phyloP scores from a whole-genome alignment of 1,140 invertebrate species.

The Varroa destructor region DNA sequence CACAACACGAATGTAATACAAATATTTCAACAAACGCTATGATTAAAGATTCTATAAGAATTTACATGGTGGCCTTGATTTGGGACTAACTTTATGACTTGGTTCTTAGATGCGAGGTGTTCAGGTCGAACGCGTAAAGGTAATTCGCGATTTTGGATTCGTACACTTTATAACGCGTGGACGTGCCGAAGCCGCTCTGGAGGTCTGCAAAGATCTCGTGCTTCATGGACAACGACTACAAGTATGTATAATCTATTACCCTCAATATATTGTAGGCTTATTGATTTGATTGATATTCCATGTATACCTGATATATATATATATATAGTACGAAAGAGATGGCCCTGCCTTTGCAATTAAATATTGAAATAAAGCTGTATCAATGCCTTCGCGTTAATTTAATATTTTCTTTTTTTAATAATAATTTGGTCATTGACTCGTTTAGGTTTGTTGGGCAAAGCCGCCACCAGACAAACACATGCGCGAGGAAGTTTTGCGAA shows the following conservation, averaged over 20 bases:
- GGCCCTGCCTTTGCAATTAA: not conserved
- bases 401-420: too few species aligned
- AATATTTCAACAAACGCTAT: too few species aligned
- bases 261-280: not conserved
- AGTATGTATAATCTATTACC: not conserved
- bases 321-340: not conserved
- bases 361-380: not conserved
- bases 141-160: slow-evolving; percentile 16
- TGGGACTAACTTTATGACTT: too few species aligned
- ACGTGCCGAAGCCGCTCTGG: not conserved
- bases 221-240: slow-evolving; percentile 3
- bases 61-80: too few species aligned
- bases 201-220: slow-evolving; percentile 15
- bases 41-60: too few species aligned
- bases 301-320: not conserved
- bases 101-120: not conserved
- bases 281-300: not conserved
- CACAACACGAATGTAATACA: too few species aligned
- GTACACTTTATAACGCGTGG: slow-evolving; percentile 10
- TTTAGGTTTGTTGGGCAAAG: slow-evolving; percentile 23
- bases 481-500: slow-evolving; percentile 21
- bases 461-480: slow-evolving; percentile 6
- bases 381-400: not conserved
- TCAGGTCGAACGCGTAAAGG: slow-evolving; percentile 12
- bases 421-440: too few species aligned